phyloP scores from a whole-genome alignment of 2,888 invertebrate species.

The Stenoptilia bipunctidactyla region DNA sequence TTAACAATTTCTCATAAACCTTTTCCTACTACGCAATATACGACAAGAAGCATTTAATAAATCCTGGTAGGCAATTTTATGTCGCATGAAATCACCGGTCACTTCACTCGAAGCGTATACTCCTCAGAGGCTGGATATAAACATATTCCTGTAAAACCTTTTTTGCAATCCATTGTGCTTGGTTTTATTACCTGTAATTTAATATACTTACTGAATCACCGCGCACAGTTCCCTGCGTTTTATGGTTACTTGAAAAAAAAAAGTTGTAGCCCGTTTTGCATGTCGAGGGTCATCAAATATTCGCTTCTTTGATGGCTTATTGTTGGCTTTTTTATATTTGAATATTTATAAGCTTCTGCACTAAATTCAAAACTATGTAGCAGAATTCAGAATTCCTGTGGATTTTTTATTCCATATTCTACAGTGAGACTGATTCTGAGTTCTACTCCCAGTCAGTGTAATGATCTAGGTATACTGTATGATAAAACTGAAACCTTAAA shows the following conservation, averaged over 20 bases:
- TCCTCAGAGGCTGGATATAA: conserved; percentile 21
- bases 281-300: conserved; percentile 19
- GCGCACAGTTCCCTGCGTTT: conserved; percentile 33
- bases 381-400: no score
- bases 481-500: no score
- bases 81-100: conserved; percentile 40
- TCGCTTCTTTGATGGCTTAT: no score
- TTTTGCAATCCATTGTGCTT: conserved; percentile 38
- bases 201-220: conserved; percentile 49
- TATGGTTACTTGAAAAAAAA: conserved; percentile 29
- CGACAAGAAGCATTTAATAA: conserved; percentile 16
- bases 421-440: no score
- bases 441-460: no score
- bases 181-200: conserved; percentile 54
- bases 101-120: conserved; percentile 26
- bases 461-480: no score
- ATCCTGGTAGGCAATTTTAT: conserved; percentile 35
- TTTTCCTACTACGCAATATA: no score
- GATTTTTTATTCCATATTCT: no score
- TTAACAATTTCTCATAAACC: no score
- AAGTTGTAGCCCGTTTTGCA: conserved; percentile 24
- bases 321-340: no score
- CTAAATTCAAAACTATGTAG: no score
- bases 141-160: conserved; percentile 14
- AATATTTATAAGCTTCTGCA: no score